Base-by-base conservation (phyloP, 1,140 invertebrate species). In the Chelonus insularis region DNA sequence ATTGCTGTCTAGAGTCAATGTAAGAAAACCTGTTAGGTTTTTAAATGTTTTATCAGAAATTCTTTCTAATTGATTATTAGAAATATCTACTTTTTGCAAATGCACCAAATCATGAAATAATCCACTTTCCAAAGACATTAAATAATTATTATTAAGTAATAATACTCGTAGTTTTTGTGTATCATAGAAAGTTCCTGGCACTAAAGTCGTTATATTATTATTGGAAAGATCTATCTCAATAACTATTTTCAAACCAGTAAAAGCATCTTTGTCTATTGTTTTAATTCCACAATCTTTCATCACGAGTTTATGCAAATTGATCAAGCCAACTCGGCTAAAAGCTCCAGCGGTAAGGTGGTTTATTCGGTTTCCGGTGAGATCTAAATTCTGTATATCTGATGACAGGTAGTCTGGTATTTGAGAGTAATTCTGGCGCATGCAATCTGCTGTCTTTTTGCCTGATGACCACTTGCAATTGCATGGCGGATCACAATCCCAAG, bases 151-250 rank as follows among this genome's bases (percentile, higher is more conserved):
- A 69, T 88, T 90, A 4, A 95, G 74, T 14, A 86, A 73, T 8
- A 95, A 76, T 37, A 87, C 86, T 39, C 91, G 80, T 1, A 95
- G 79, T 68, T 87, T 86, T 16, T 84, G 77, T 1, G 88, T 87
- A 23, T 89, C 86, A 7, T 77, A 78, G 67, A 96, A 95, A 0
- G 89, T 89, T 11, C 87, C 86, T 0, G 87, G 84, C 47, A 90
- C 83, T 7, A 96, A 75, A 1, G 81, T 84, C 25, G 80, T 82
- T 4, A 96, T 86, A 1, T 83, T 81, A 72, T 96, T 96, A 59
- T 84, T 83, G 0, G 91, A 92, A 43, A 96, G 77, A 73, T 96
- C 92, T 29, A 96, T 79, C 76, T 95, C 92, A 29, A 94, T 91
- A 39, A 96, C 83, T 58, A 94, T 89, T 43, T 84, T 84, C 12